phyloP scores from a whole-genome alignment of 2,888 invertebrate genomes.

The Ectemnius lituratus region DNA sequence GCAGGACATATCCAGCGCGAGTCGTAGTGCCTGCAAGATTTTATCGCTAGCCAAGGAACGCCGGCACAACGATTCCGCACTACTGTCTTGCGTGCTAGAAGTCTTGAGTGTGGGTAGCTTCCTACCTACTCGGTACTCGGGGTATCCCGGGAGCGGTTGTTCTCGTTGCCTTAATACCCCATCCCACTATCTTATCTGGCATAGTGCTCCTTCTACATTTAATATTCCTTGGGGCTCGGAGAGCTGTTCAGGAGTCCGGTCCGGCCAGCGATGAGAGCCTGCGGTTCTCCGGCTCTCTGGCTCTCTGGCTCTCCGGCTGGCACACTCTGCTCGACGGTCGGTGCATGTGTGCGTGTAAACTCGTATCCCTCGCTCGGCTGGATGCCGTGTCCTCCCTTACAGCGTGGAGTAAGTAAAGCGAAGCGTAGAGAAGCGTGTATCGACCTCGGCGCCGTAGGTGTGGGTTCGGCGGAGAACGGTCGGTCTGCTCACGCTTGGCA shows the following conservation, averaged over 20 bases:
- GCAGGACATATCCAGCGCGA: not conserved
- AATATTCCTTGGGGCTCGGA: conserved; percentile 9
- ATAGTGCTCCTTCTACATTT: conserved; percentile 8
- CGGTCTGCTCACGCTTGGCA: conserved; percentile 58
- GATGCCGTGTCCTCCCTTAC: conserved; percentile 60
- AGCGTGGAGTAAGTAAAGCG: conserved; percentile 63
- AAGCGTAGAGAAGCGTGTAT: conserved; percentile 68
- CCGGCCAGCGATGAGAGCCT: not conserved
- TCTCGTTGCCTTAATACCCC: conserved; percentile 7
- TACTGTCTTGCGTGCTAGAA: not conserved
- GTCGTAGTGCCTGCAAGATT: not conserved
- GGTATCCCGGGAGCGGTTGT: conserved; percentile 5
- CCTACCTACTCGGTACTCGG: conserved; percentile 5
- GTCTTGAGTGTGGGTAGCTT: not conserved
- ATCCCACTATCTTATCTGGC: conserved; percentile 14
- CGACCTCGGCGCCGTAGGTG: conserved; percentile 71
- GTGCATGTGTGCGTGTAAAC: conserved; percentile 44
- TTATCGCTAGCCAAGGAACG: not conserved
- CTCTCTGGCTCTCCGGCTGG: conserved; percentile 6
- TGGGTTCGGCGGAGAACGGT: conserved; percentile 65
- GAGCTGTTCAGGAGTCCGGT: not conserved
- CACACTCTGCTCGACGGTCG: conserved; percentile 9
- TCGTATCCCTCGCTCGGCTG: conserved; percentile 47
- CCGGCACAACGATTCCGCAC: not conserved
- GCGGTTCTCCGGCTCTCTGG: not conserved